phyloP scores from a whole-genome alignment of 92 coral and sea anemone species.

The Virgularia gustaviana region DNA sequence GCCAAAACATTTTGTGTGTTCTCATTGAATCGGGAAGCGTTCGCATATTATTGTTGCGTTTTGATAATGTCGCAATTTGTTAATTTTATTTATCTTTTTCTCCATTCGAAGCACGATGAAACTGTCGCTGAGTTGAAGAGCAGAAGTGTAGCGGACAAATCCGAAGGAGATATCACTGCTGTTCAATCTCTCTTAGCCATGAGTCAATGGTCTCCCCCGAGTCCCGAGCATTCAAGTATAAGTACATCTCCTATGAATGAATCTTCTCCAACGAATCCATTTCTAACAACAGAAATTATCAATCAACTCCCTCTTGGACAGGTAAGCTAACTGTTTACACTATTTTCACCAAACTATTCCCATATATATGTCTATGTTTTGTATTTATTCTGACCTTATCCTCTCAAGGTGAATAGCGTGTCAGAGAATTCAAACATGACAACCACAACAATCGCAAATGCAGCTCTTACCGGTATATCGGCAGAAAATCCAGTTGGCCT shows the following conservation, averaged over 20 bases:
- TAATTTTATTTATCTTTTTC: constrained; percentile 35
- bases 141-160: constrained; percentile 6
- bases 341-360: no score
- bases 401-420: not conserved
- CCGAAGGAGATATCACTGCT: constrained; percentile 74
- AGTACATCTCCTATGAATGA: constrained; percentile 16
- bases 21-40: not conserved
- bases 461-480: no score
- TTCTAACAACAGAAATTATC: not conserved
- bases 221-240: constrained; percentile 59
- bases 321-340: not conserved
- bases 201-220: constrained; percentile 98
- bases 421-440: no score
- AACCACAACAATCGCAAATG: no score
- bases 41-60: not conserved
- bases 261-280: not conserved
- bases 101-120: constrained; percentile 55
- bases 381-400: not conserved
- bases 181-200: constrained; percentile 96
- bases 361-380: not conserved
- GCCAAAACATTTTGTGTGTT: not conserved
- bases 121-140: constrained; percentile 30
- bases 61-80: not conserved
- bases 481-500: constrained; percentile 10
- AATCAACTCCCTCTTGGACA: not conserved